Evolutionary conservation across 37 sponge, comb jelly and placozoan species (phyloP).

Genomic region (Halichondria panicea): DNA sequence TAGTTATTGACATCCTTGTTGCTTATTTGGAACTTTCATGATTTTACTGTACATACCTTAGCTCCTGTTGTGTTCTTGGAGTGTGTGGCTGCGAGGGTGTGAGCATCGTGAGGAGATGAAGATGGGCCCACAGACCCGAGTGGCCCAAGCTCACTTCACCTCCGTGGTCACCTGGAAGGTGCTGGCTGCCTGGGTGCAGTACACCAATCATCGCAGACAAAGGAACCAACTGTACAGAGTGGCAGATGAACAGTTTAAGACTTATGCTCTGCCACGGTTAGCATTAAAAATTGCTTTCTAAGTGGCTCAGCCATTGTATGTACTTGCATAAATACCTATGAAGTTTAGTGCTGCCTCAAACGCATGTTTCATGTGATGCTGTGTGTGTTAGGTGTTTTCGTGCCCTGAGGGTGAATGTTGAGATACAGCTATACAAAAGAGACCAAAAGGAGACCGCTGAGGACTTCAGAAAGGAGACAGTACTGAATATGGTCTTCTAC

Average conservation of each 20-base stretch:
- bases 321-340: no score
- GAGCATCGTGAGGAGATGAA: slow-evolving; percentile 60
- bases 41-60: no score
- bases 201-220: slow-evolving; percentile 11
- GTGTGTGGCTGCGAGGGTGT: slow-evolving; percentile 46
- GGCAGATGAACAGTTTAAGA: slow-evolving; percentile 54
- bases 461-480: slow-evolving; percentile 43
- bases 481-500: slow-evolving; percentile 51
- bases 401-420: slow-evolving; percentile 24
- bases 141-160: slow-evolving; percentile 23
- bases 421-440: slow-evolving; percentile 14
- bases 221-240: slow-evolving; percentile 2
- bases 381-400: slow-evolving; percentile 38
- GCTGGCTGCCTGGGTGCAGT: slow-evolving; percentile 20
- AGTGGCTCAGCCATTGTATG: no score
- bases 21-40: no score
- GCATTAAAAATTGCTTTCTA: not conserved
- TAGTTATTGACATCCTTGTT: no score
- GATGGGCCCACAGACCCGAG: slow-evolving; percentile 21
- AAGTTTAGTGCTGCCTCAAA: no score
- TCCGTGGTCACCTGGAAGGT: not conserved
- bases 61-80: no score
- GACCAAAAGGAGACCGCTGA: slow-evolving; percentile 10
- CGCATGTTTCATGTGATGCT: no score
- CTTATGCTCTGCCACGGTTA: slow-evolving; percentile 47